Base-by-base conservation (phyloP, 2,888 invertebrate species). In the Hyposoter dolosus region DNA sequence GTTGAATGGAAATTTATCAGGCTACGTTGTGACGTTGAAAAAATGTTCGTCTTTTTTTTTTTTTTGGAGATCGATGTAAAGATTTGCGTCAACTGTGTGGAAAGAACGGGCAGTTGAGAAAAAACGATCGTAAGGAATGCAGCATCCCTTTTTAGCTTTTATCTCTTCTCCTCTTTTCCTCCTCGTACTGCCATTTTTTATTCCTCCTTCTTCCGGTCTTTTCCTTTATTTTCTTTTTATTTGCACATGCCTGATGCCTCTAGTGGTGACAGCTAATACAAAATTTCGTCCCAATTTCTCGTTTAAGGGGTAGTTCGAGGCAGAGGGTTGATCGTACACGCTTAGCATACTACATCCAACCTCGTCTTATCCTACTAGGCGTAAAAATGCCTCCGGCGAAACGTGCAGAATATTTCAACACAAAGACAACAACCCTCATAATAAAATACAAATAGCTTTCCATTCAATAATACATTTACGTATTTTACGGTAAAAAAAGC, bases 251-350 rank as follows among this genome's bases (percentile, higher is more conserved):
- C 71, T 60, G 19, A 1, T 17, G 23, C 23, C 43, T 60, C 32
- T 45, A 43, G 28, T 40, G 17, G 43, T 32, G 15, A 19, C 65
- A 65, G 68, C 47, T 43, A 69, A 78, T 84, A 72, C 69, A 47
- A 72, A 76, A 76, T 82, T 79, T 81, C 28, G 23, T 72, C 50
- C 40, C 40, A 83, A 72, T 83, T 83, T 85, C 65, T 79, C 40
- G 76, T 19, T 17, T 56, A 47, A 83, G 40, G 23, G 74, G 79
- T 43, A 50, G 68, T 83, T 79, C 63, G 68, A 15, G 81, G 60
- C 81, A 66, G 76, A 84, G 50, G 53, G 80, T 80, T 45, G 60
- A 53, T 68, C 40, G 86, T 75, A 84, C 86, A 84, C 78, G 84
- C 35, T 86, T 84, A 78, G 86, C 86, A 83, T 86, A 81, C 77